Evolutionary conservation across 2,113 vertebrate species (phyloP), one percentile per base, ranked within the genome.

Genomic region (Coracopsis vasa): DNA sequence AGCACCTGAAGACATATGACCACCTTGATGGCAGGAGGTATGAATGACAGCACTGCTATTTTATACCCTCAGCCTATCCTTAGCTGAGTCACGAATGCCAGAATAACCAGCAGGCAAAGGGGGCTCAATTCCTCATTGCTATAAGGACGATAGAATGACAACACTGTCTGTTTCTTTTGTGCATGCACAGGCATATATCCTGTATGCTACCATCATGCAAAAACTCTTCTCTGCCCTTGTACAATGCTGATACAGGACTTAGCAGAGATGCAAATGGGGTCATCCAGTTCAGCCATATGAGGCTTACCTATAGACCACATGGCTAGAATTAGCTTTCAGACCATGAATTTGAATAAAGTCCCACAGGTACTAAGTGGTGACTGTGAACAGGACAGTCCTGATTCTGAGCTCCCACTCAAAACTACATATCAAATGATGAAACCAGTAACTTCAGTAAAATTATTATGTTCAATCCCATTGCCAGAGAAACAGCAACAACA

Each of bases 401-500:
- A 33, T 53, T 80, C 53, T 1, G 1, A 75, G 64, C 25, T 75
- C 31, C 16, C 48, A 41, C 78, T 39, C 48, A 71, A 54, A 93
- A 61, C 24, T 66, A 44, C 18, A 11, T 35, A 80, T 33, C 33
- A 35, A 48, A 13, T 29, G n/a, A 61, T 41, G 45, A 66, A 88
- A 66, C 10, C 33, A 50, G 33, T 39, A 50, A 65, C 24, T 74
- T 80, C 41, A 24, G 21, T 51, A 45, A 64, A 84, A 70, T 35
- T 8, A 31, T 33, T 53, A 60, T 8, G 18, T 37, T 75, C 67
- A 65, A 42, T 27, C 27, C n/a, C 27, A 35, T 54, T 74, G 61
- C 24, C 48, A 83, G 28, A n/a, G 31, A 61, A 74, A 51, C 0
- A 4, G 35, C 10, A 13, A 27, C 1, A 1, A 48, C 37, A 70